These are phyloP conservation scores for Eidolon helvum DNA, from an alignment of 2,113 vertebrate genomes.

Conservation along the genomic window DNA sequence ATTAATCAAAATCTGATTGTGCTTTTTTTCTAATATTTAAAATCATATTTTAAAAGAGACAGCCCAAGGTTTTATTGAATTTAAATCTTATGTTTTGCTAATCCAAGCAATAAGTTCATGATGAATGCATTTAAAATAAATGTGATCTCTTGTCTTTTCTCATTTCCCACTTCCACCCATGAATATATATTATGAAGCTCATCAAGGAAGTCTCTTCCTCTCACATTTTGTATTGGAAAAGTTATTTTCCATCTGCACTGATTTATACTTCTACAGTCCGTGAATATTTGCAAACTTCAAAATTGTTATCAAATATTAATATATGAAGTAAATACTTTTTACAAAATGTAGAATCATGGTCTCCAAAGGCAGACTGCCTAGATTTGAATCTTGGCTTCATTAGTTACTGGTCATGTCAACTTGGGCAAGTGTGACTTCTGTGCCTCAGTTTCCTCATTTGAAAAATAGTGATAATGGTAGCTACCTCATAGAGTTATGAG, in stretches of 20 bases:
- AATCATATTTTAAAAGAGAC: constrained; percentile 23
- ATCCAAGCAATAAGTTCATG: background rate
- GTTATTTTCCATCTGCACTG: background rate
- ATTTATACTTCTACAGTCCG: background rate
- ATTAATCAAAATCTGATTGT: constrained; percentile 18
- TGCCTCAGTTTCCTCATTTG: background rate
- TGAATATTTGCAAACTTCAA: background rate
- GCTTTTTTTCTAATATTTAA: background rate
- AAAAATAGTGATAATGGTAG: background rate
- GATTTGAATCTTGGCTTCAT: background rate
- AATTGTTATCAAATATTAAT: background rate
- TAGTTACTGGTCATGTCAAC: background rate
- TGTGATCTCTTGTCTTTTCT: background rate
- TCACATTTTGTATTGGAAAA: constrained; percentile 19
- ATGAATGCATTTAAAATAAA: constrained; percentile 41
- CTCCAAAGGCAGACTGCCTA: background rate
- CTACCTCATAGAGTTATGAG: background rate
- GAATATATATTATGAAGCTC: background rate
- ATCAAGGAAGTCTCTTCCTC: background rate
- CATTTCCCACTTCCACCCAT: background rate
- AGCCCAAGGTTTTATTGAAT: background rate
- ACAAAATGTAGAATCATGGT: background rate
- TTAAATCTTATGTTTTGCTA: constrained; percentile 12
- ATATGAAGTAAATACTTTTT: background rate
- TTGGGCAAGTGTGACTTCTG: background rate